A percentile compares a stretch with the other conserved stretches of the same genome.
Conservation (phyloP, 1,140 invertebrate species). For the Lordiphosa collinella region DNA sequence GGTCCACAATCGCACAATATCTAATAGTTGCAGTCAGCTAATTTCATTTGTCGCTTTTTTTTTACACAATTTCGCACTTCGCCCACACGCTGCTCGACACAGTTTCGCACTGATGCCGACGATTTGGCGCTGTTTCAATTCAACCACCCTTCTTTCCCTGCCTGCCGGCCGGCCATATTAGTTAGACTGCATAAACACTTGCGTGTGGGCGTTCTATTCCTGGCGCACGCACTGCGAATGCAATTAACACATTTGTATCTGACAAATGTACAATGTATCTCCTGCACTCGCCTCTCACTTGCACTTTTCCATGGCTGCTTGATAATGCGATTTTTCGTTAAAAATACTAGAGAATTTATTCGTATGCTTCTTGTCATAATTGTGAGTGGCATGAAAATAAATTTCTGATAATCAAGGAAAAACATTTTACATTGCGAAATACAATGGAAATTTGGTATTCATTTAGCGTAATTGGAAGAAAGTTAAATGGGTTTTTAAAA, state of each 20-base stretch:
- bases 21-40: conserved; percentile 43
- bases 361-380: conserved; percentile 15
- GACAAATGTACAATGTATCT: conserved; percentile 73
- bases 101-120: conserved; percentile 49
- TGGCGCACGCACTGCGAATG: conserved; percentile 59
- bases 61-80: conserved; percentile 70
- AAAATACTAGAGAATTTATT: conserved; percentile 34
- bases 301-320: conserved; percentile 18
- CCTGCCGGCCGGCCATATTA: neutral
- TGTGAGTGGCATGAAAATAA: conserved; percentile 20
- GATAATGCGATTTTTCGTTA: conserved; percentile 16
- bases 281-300: conserved; percentile 20
- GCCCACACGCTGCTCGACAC: conserved; percentile 60
- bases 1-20: neutral
- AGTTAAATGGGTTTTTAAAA: no score
- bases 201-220: conserved; percentile 73
- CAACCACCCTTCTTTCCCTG: neutral
- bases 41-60: conserved; percentile 47
- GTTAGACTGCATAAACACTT: conserved; percentile 35
- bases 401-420: conserved; percentile 14
- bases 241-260: conserved; percentile 77
- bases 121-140: conserved; percentile 19
- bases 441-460: neutral
- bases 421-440: neutral
- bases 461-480: no score